Conservation (phyloP, 2,797 vertebrate genomes). For the Parauchenoglanis ngamensis region DNA sequence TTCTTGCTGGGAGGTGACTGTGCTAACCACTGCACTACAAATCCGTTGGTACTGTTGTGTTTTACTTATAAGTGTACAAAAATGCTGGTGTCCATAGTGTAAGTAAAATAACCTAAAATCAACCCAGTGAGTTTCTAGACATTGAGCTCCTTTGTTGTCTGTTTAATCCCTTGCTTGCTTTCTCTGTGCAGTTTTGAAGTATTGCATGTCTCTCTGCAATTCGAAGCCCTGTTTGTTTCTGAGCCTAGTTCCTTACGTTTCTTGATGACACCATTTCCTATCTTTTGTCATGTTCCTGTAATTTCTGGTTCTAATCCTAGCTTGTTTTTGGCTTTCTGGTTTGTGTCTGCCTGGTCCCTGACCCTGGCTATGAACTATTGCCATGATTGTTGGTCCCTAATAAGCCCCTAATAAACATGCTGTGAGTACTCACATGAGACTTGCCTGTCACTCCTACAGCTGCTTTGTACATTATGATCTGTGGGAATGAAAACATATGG, state of each 20-base stretch:
- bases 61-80: neutral
- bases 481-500: neutral
- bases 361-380: neutral
- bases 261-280: neutral
- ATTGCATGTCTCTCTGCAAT: conserved; percentile 25
- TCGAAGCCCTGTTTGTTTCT: neutral
- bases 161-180: neutral
- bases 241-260: conserved; percentile 1
- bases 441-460: neutral
- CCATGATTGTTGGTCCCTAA: neutral
- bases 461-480: neutral
- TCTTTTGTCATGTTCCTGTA: neutral
- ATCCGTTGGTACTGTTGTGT: neutral
- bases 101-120: neutral
- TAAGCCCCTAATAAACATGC: neutral
- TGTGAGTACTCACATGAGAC: neutral
- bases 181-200: neutral
- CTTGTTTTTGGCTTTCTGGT: neutral
- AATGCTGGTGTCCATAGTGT: neutral
- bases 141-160: neutral
- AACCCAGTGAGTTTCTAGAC: neutral
- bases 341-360: neutral
- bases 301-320: neutral
- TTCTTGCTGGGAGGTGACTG: too few relatives aligned
- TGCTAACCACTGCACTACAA: too few relatives aligned